Evolutionary conservation across 2,797 vertebrate species (phyloP).

Genomic region (Fistularia tabacaria): DNA sequence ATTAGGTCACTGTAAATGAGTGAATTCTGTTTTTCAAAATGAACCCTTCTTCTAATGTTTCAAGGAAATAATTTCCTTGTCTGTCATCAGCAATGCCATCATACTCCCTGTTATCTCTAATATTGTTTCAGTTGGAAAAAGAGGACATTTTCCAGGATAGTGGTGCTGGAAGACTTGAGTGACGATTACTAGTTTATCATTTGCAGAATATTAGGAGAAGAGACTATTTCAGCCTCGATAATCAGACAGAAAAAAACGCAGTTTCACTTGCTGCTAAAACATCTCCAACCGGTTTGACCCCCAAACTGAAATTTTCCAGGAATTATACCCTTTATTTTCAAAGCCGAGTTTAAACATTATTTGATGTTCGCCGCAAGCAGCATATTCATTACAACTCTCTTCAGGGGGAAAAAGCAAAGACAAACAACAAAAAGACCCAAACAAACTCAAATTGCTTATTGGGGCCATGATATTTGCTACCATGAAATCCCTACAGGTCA

Average conservation of each 20-base stretch:
- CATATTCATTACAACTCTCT: background rate
- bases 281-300: conserved; percentile 6
- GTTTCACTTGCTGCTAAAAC: conserved; percentile 24
- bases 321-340: conserved; percentile 57
- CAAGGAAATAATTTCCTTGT: conserved; percentile 44
- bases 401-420: too few species aligned
- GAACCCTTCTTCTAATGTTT: too few species aligned
- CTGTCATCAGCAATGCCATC: conserved; percentile 27
- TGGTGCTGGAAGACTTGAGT: conserved; percentile 26
- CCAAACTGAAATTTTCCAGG: conserved; percentile 36
- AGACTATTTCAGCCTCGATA: conserved; percentile 38
- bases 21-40: too few species aligned
- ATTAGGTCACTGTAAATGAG: too few species aligned
- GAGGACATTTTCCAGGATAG: conserved; percentile 29
- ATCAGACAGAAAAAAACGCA: conserved; percentile 29
- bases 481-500: too few species aligned
- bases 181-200: conserved; percentile 44
- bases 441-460: too few species aligned
- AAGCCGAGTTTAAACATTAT: conserved; percentile 19
- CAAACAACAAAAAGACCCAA: too few species aligned
- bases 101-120: conserved; percentile 13
- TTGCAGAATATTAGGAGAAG: conserved; percentile 46
- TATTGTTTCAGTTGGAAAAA: conserved; percentile 22
- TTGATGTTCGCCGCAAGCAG: conserved; percentile 17
- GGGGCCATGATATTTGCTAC: too few species aligned